Percentiles rank a stretch among this genome's conserved stretches.
Conservation (phyloP, 2,797 vertebrate genomes). For the Sarcophilus harrisii region DNA sequence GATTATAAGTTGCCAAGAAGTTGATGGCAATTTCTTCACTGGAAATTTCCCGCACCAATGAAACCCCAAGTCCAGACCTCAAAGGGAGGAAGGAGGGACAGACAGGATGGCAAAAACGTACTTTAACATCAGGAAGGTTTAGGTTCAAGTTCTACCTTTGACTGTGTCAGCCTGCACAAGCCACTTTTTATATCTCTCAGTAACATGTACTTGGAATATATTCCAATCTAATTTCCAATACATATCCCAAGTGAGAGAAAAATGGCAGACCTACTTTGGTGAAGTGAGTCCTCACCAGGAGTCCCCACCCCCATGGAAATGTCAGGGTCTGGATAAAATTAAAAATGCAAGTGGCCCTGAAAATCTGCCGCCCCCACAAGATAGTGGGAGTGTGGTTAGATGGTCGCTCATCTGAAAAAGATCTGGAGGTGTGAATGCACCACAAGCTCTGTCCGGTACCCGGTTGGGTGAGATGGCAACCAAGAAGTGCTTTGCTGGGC, state of each 20-base stretch:
- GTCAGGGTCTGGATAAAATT: background rate
- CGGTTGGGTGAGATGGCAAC: background rate
- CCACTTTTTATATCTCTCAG: background rate
- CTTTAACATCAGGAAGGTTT: background rate
- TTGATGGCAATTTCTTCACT: background rate
- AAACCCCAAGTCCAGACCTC: background rate
- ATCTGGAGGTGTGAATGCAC: background rate
- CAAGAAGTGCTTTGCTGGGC: background rate
- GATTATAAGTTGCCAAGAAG: background rate
- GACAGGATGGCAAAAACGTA: background rate
- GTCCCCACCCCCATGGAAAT: background rate
- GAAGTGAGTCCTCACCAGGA: background rate
- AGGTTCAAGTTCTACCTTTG: background rate
- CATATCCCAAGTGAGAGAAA: background rate
- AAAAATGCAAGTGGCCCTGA: background rate
- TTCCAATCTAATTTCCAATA: too few relatives aligned
- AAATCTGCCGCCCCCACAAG: background rate
- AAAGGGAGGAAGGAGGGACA: background rate
- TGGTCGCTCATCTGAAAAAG: background rate
- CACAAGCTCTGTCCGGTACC: background rate
- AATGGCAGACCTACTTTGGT: background rate
- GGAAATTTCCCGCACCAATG: background rate
- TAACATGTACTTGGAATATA: too few relatives aligned
- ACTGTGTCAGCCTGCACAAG: background rate
- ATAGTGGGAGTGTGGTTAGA: background rate